phyloP scores from a whole-genome alignment of 2,113 vertebrate species.

The Phaetusa simplex region DNA sequence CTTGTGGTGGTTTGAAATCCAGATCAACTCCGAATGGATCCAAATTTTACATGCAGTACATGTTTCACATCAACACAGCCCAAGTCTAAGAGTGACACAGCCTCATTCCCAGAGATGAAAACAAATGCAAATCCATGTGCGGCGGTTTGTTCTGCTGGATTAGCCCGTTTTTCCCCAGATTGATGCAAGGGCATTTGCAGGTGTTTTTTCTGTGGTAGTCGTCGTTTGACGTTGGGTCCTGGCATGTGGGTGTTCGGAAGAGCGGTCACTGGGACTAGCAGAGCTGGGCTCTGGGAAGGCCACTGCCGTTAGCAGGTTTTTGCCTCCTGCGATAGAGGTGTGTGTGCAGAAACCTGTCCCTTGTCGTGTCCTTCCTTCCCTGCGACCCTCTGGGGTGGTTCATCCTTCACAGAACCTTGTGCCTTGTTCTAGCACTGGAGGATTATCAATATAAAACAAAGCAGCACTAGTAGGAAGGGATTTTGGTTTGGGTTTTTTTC shows the following conservation, averaged over 20 bases:
- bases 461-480: not conserved
- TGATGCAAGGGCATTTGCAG: not conserved
- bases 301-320: not conserved
- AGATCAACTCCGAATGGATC: not conserved
- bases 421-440: not conserved
- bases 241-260: not conserved
- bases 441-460: not conserved
- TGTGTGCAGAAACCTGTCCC: not conserved
- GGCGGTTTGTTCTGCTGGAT: not conserved
- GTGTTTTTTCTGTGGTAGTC: not conserved
- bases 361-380: not conserved
- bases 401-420: not conserved
- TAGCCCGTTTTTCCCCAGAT: not conserved
- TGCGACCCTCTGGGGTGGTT: not conserved
- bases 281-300: not conserved
- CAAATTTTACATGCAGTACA: not conserved
- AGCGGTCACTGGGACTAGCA: not conserved
- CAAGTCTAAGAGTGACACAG: not conserved
- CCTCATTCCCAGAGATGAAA: not conserved
- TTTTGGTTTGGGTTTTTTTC: not conserved
- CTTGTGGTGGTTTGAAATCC: not conserved
- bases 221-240: not conserved
- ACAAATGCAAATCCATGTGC: slow-evolving; percentile 13
- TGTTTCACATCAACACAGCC: not conserved
- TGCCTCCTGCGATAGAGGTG: not conserved